Evolutionary conservation across 2,113 vertebrate species (phyloP).

Genomic region (Anarrhichthys ocellatus): DNA sequence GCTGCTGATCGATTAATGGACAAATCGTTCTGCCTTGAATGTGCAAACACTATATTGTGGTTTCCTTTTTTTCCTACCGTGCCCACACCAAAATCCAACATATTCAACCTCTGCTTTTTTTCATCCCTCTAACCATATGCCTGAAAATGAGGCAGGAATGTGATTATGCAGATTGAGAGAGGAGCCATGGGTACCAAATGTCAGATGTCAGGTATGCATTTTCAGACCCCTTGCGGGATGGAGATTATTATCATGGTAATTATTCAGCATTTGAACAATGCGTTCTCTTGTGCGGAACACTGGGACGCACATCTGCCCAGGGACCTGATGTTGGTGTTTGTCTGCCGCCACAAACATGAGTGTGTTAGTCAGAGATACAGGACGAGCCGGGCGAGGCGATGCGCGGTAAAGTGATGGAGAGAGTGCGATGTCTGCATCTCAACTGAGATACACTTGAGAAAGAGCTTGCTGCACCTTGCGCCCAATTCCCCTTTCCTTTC

Average conservation of each 20-base stretch:
- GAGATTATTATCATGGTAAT: slow-evolving; percentile 85
- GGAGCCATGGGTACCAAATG: slow-evolving; percentile 79
- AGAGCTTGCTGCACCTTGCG: slow-evolving; percentile 61
- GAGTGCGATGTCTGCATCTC: slow-evolving; percentile 69
- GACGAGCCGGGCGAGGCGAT: slow-evolving; percentile 52
- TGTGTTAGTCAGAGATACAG: slow-evolving; percentile 64
- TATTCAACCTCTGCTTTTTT: slow-evolving; percentile 40
- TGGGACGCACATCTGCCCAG: slow-evolving; percentile 73
- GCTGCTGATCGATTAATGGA: background rate
- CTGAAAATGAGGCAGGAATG: slow-evolving; percentile 75
- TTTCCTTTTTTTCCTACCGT: slow-evolving; percentile 31
- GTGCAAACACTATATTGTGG: slow-evolving; percentile 6
- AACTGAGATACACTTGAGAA: slow-evolving; percentile 73
- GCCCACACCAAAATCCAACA: slow-evolving; percentile 37
- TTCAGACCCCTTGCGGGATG: slow-evolving; percentile 74
- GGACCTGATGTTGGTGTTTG: slow-evolving; percentile 75
- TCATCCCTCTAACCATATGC: slow-evolving; percentile 55
- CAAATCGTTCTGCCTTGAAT: background rate
- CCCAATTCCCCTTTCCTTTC: slow-evolving; percentile 64
- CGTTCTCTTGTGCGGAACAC: slow-evolving; percentile 68
- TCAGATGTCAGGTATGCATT: slow-evolving; percentile 83
- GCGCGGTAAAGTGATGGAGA: slow-evolving; percentile 56
- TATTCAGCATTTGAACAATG: slow-evolving; percentile 82
- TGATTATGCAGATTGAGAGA: slow-evolving; percentile 81
- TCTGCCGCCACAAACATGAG: slow-evolving; percentile 69